Conservation (phyloP, 1,140 invertebrate species). For the Maconellicoccus hirsutus region DNA sequence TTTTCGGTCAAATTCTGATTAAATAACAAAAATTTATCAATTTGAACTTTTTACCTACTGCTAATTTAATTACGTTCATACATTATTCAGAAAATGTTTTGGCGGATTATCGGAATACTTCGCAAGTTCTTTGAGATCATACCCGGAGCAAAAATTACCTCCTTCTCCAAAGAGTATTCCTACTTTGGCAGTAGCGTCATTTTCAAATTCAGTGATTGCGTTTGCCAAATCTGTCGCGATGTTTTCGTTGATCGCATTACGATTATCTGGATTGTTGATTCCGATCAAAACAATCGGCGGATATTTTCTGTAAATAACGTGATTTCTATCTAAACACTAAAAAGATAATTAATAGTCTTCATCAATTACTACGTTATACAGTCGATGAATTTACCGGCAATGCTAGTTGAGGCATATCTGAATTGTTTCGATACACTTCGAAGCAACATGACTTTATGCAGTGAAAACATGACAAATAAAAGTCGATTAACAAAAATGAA, state of each 20-base stretch:
- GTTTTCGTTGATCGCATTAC: constrained; percentile 63
- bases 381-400: too few relatives aligned
- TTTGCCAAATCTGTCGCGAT: constrained; percentile 36
- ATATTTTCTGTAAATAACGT: constrained; percentile 30
- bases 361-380: too few relatives aligned
- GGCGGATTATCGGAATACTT: neutral
- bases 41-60: neutral
- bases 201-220: constrained; percentile 44
- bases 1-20: constrained; percentile 27
- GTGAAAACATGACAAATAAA: too few relatives aligned
- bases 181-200: constrained; percentile 43
- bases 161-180: constrained; percentile 76
- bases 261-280: constrained; percentile 69
- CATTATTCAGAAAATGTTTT: constrained; percentile 18
- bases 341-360: too few relatives aligned
- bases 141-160: constrained; percentile 82
- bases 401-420: too few relatives aligned
- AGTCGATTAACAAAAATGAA: too few relatives aligned
- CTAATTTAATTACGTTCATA: constrained; percentile 13
- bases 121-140: constrained; percentile 42
- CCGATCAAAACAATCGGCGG: constrained; percentile 46
- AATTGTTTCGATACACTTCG: too few relatives aligned
- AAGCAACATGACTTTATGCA: too few relatives aligned
- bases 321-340: neutral
- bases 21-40: neutral